A percentile compares a stretch with the other conserved stretches of the same genome.
phyloP scores from a whole-genome alignment of 2,113 vertebrate species.

The Mirounga angustirostris region DNA sequence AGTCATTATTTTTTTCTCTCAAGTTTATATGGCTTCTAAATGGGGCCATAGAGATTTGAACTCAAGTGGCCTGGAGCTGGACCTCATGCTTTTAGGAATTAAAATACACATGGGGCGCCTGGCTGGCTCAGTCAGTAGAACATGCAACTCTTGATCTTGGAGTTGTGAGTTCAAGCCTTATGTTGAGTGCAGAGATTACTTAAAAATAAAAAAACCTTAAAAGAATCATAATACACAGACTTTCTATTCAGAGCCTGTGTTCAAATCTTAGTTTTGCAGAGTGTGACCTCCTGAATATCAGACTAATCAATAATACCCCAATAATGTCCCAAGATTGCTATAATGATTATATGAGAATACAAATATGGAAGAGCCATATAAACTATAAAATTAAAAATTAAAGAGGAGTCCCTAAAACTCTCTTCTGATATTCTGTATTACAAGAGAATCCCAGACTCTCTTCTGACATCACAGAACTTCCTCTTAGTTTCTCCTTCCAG shows the following conservation, averaged over 20 bases:
- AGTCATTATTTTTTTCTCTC: neutral
- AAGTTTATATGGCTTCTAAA: neutral
- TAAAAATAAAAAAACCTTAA: neutral
- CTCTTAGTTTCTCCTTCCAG: neutral
- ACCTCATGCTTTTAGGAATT: conserved; percentile 21
- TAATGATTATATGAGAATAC: neutral
- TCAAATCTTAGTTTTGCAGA: conserved; percentile 59
- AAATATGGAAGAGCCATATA: neutral
- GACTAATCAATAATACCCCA: neutral
- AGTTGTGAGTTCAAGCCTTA: neutral
- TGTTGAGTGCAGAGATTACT: neutral
- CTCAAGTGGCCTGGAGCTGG: neutral
- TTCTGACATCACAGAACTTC: neutral
- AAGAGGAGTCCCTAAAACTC: neutral
- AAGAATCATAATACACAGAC: neutral
- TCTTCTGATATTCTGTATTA: conserved; percentile 33
- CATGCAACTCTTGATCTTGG: neutral
- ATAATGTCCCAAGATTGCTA: neutral
- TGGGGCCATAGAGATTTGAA: neutral
- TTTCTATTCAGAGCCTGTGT: conserved; percentile 19
- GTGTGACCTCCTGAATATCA: neutral
- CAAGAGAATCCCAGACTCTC: neutral
- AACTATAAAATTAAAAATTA: neutral
- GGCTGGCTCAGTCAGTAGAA: neutral
- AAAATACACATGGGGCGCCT: neutral